Conservation (phyloP, 1,140 invertebrate genomes). For the Scaptomyza graminum region DNA sequence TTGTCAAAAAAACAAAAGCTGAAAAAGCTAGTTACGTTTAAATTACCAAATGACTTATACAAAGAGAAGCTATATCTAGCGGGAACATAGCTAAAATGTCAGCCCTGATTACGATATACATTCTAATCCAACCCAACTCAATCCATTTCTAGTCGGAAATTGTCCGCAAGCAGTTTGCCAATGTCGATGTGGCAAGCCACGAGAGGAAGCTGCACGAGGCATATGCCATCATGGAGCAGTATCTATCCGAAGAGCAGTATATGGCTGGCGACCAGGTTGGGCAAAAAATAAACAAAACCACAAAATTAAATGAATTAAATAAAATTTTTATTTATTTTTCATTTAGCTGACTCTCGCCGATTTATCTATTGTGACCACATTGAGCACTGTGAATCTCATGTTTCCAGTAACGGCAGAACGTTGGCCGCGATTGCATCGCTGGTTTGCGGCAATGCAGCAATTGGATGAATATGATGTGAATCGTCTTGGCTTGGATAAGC, state of each 20-base stretch:
- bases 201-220: constrained; percentile 74
- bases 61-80: no score
- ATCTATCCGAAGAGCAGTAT: constrained; percentile 50
- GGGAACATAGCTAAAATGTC: no score
- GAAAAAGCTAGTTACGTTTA: no score
- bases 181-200: constrained; percentile 72
- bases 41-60: no score
- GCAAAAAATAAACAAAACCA: background rate
- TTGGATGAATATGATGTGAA: constrained; percentile 66
- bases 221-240: constrained; percentile 66
- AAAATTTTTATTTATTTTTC: constrained; percentile 55
- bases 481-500: constrained; percentile 63
- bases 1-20: no score
- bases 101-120: constrained; percentile 9
- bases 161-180: constrained; percentile 63
- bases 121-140: background rate
- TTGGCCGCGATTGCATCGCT: constrained; percentile 66
- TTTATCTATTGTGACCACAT: constrained; percentile 79
- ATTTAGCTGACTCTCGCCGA: constrained; percentile 78
- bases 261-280: constrained; percentile 67
- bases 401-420: constrained; percentile 64
- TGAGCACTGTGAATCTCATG: constrained; percentile 82
- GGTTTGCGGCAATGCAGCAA: constrained; percentile 72
- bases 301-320: constrained; percentile 41
- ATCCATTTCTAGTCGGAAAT: constrained; percentile 67